These are phyloP conservation scores for Hyles lineata DNA, from an alignment of 2,888 invertebrate genomes.

Conservation along the genomic window DNA sequence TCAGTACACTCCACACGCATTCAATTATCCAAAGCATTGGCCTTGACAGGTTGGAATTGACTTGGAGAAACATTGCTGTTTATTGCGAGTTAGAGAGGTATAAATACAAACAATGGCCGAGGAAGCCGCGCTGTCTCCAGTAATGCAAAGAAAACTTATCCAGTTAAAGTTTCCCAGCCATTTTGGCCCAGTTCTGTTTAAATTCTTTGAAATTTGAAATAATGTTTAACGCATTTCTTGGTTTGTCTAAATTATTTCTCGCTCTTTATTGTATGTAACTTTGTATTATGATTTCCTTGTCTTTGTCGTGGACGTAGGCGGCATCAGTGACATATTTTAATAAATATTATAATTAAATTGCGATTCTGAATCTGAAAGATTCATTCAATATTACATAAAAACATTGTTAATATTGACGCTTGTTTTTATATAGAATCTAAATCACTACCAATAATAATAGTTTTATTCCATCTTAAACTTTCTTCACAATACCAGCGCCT, in stretches of 20 bases:
- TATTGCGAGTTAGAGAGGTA: slow-evolving; percentile 47
- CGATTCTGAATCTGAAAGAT: no score
- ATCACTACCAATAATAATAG: no score
- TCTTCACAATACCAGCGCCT: not conserved
- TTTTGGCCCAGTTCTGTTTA: slow-evolving; percentile 49
- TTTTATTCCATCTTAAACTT: no score
- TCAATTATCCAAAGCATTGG: slow-evolving; percentile 44
- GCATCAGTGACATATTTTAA: no score
- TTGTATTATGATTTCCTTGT: not conserved
- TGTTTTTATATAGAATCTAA: no score
- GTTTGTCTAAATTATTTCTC: not conserved
- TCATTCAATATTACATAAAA: no score
- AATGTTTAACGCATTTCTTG: not conserved
- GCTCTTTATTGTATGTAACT: not conserved
- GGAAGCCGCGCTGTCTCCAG: slow-evolving; percentile 50
- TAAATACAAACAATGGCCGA: slow-evolving; percentile 55
- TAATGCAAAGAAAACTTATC: slow-evolving; percentile 63
- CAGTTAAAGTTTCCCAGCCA: slow-evolving; percentile 64
- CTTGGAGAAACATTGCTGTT: slow-evolving; percentile 49
- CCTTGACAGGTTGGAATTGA: slow-evolving; percentile 50
- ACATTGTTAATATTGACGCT: no score
- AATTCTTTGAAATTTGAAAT: slow-evolving; percentile 43
- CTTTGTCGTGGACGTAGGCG: no score
- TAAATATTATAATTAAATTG: no score
- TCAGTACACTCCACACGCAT: slow-evolving; percentile 33